These are phyloP conservation scores for Diadumene lineata DNA, from an alignment of 92 coral and sea anemone species.

Conservation along the genomic window DNA sequence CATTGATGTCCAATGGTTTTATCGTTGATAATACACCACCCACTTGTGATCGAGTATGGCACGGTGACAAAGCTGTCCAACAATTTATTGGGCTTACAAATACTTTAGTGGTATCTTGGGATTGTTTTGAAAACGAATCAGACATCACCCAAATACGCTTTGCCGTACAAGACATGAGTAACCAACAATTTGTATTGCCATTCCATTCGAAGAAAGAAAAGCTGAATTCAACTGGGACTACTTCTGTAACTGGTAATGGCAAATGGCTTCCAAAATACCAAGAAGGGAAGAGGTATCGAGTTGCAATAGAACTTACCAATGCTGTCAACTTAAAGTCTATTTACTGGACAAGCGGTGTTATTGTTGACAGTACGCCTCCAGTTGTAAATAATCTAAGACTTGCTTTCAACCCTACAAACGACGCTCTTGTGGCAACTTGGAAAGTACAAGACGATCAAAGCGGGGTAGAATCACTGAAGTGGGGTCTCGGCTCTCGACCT, in stretches of 20 bases:
- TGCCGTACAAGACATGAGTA: conserved; percentile 44
- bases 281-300: conserved; percentile 53
- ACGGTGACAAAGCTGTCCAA: conserved; percentile 22
- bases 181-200: conserved; percentile 41
- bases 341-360: conserved; percentile 75
- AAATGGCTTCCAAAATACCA: conserved; percentile 30
- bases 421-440: conserved; percentile 44
- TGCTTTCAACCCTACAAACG: conserved; percentile 29
- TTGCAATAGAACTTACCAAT: conserved; percentile 65
- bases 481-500: conserved; percentile 64
- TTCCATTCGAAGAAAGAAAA: conserved; percentile 50
- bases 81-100: conserved; percentile 41
- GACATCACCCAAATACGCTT: conserved; percentile 41
- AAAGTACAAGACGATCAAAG: conserved; percentile 59
- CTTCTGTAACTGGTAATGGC: conserved; percentile 67
- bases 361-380: conserved; percentile 77
- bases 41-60: conserved; percentile 50
- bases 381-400: conserved; percentile 35
- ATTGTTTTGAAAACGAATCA: conserved; percentile 68
- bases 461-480: conserved; percentile 40
- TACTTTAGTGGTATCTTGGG: conserved; percentile 52
- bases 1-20: conserved; percentile 65
- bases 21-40: conserved; percentile 73
- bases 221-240: conserved; percentile 43
- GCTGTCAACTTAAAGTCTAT: conserved; percentile 44